A percentile compares a stretch with the other conserved stretches of the same genome.
phyloP scores from a whole-genome alignment of 1,140 invertebrate genomes.

The Thaumatotibia leucotreta region DNA sequence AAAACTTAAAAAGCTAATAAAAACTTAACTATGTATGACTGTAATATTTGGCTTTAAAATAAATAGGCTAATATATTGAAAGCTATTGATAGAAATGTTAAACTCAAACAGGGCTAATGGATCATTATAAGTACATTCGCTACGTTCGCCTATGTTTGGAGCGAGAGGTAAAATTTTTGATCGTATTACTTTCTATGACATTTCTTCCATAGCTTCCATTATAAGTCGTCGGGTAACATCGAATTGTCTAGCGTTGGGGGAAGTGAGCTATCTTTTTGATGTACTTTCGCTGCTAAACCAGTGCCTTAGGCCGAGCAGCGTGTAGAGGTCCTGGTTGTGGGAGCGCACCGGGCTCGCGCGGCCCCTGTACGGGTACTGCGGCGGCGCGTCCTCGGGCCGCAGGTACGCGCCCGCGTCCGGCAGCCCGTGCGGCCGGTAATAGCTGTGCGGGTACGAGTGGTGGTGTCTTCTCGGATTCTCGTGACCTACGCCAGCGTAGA shows the following conservation, averaged over 20 bases:
- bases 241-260: conserved; percentile 44
- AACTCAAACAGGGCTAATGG: conserved; percentile 13
- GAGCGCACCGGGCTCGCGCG: conserved; percentile 43
- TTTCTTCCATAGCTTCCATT: conserved; percentile 65
- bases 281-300: conserved; percentile 67
- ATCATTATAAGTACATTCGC: conserved; percentile 9
- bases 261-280: conserved; percentile 65
- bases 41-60: conserved; percentile 76
- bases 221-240: conserved; percentile 74
- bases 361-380: conserved; percentile 46
- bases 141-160: conserved; percentile 12
- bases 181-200: conserved; percentile 15
- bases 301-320: conserved; percentile 60
- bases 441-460: conserved; percentile 59
- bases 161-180: conserved; percentile 1
- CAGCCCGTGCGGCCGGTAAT: conserved; percentile 47
- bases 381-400: conserved; percentile 35
- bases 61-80: conserved; percentile 73
- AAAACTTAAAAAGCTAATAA: conserved; percentile 67
- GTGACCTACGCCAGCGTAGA: conserved; percentile 44
- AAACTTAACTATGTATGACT: conserved; percentile 67
- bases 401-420: conserved; percentile 29
- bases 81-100: conserved; percentile 53
- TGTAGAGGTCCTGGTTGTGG: conserved; percentile 62
- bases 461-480: conserved; percentile 64